Evolutionary conservation across 2,113 vertebrate species (phyloP).

Genomic region (Trinectes maculatus): DNA sequence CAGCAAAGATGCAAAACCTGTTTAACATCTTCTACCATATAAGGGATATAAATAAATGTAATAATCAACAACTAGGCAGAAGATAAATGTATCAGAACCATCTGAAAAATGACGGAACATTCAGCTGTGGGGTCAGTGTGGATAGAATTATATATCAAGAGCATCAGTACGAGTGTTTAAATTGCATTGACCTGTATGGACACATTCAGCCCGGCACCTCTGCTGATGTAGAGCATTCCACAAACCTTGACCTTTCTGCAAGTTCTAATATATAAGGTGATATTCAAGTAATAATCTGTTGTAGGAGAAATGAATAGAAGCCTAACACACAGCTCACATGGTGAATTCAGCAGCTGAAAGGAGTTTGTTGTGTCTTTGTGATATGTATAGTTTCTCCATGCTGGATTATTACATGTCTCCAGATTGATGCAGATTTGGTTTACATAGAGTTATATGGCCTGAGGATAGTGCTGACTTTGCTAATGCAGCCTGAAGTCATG

Average conservation of each 20-base stretch:
- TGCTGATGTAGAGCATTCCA: not conserved
- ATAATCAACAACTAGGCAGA: not conserved
- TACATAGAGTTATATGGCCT: no score
- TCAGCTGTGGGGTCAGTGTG: not conserved
- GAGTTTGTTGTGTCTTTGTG: no score
- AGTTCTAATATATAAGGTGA: not conserved
- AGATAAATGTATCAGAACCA: no score
- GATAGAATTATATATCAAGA: not conserved
- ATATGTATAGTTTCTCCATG: not conserved
- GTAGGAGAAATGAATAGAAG: no score
- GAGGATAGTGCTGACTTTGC: no score
- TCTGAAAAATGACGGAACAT: not conserved
- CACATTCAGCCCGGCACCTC: not conserved
- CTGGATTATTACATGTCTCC: not conserved
- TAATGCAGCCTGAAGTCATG: no score
- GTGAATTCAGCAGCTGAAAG: no score
- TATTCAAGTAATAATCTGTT: not conserved
- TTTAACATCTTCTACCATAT: not conserved
- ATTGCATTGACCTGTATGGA: not conserved
- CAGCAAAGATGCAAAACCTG: not conserved
- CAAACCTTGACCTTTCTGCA: not conserved
- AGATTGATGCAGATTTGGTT: not conserved
- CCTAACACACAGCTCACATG: no score
- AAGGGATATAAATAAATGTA: not conserved
- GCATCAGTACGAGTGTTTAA: no score